Conservation (phyloP, 1,140 invertebrate species). For the Holcopasites calliopsidis region DNA sequence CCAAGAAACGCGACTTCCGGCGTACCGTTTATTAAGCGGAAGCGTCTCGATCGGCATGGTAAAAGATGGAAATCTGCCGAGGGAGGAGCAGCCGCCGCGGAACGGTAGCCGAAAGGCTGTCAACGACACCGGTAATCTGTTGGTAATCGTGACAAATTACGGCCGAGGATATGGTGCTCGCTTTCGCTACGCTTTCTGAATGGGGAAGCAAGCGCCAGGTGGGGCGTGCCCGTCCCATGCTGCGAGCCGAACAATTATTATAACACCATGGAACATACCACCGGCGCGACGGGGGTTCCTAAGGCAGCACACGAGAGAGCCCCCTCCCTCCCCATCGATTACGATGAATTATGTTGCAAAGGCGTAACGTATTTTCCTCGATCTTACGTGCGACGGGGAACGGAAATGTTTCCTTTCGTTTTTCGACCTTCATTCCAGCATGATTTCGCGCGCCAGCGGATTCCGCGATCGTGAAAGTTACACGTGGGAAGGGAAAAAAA, state of each 20-base stretch:
- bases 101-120: conserved; percentile 71
- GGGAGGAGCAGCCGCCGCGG: conserved; percentile 11
- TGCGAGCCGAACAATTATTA: conserved; percentile 71
- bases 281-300: conserved; percentile 53
- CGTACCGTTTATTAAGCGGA: not conserved
- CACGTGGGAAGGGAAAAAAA: no score
- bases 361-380: not conserved
- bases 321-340: conserved; percentile 38
- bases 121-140: conserved; percentile 75
- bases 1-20: not conserved
- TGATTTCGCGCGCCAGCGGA: no score
- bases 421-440: no score
- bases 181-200: conserved; percentile 53
- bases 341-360: not conserved
- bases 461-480: no score
- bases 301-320: not conserved
- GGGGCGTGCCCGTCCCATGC: conserved; percentile 65
- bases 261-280: conserved; percentile 60
- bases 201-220: conserved; percentile 69
- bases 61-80: not conserved
- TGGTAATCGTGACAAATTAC: conserved; percentile 77
- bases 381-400: no score
- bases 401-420: no score
- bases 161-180: conserved; percentile 50
- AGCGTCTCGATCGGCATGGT: not conserved